These are phyloP conservation scores for Apoda limacodes DNA, from an alignment of 2,888 invertebrate genomes.

Conservation along the genomic window DNA sequence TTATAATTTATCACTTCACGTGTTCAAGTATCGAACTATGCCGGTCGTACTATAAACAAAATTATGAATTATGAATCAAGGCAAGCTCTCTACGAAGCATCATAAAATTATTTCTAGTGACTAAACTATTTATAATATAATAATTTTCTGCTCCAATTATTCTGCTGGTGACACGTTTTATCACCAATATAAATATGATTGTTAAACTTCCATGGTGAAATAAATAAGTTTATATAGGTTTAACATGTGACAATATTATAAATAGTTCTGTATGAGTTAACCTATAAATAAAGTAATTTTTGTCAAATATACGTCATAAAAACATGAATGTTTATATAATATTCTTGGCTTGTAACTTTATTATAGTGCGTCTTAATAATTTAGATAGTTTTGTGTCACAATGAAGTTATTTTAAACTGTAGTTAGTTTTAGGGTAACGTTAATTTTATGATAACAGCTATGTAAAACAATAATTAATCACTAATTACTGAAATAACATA, in stretches of 20 bases:
- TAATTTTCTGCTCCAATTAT: constrained; percentile 66
- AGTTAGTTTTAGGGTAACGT: too few species aligned
- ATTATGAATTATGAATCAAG: constrained; percentile 60
- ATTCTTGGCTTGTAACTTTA: too few species aligned
- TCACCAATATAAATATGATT: constrained; percentile 54
- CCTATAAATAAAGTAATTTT: constrained; percentile 35
- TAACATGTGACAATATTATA: constrained; percentile 40
- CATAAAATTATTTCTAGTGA: constrained; percentile 55
- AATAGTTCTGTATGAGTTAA: constrained; percentile 32
- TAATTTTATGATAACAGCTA: too few species aligned
- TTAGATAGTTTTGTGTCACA: too few species aligned
- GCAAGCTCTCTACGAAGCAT: constrained; percentile 46
- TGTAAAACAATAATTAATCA: too few species aligned
- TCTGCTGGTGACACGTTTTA: constrained; percentile 60
- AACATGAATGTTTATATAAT: too few species aligned
- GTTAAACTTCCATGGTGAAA: constrained; percentile 42
- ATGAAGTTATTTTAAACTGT: too few species aligned
- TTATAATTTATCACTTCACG: too few species aligned
- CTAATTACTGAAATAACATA: too few species aligned
- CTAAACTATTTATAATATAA: constrained; percentile 68
- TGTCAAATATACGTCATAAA: constrained; percentile 32
- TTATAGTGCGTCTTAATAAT: too few species aligned
- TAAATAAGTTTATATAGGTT: constrained; percentile 52
- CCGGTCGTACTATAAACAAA: background rate
- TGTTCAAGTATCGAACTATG: constrained; percentile 43